Evolutionary conservation across 2,113 vertebrate species (phyloP), one percentile per base, ranked within the genome.

Genomic region (Craseonycteris thonglongyai): DNA sequence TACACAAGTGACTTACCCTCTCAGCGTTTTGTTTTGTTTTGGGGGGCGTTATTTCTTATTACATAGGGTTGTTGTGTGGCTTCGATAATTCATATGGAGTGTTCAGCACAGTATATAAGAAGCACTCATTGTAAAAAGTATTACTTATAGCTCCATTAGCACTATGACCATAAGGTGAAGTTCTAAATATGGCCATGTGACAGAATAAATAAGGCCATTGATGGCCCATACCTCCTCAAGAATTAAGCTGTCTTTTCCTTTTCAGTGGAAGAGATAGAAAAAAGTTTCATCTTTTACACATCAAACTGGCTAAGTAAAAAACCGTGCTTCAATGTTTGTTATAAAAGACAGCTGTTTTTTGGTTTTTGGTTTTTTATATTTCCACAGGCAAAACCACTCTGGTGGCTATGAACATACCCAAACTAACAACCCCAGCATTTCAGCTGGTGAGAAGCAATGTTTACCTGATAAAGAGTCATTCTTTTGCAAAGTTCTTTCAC

Each of bases 381-480:
- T 51, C 42, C 38, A 63, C 6, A 89, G 47, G 33, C 38, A 79
- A 35, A 86, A 59, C 38, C 54, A 56, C 47, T 42, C 38, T 7
- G 6, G n/a, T 59, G 16, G 26, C 51, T 42, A 33, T 18, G 45
- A 79, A 80, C 47, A 76, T 15, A 74, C 30, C 56, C 58, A 79
- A 24, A 54, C 9, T 35, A 88, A 69, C 58, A 90, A 90, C 18
- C 0, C 0, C 14, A 49, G 35, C 3, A 63, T 83, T 56, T 38
- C 85, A 40, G 7, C 13, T 51, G 95, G 90, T 92, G 92, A 74
- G 35, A 91, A 74, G 38, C 0, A 61, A 75, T 42, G 76, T 56
- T 83, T 0, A 0, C 40, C 35, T 96, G 93, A 96, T 89, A 94
- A 96, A 71, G 45, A 96, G 69, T 63, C 93, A 95, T 24, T 74